Percentiles rank a stretch among this genome's conserved stretches.
phyloP scores from a whole-genome alignment of 2,888 invertebrate species.

The Calephelis perditalis region DNA sequence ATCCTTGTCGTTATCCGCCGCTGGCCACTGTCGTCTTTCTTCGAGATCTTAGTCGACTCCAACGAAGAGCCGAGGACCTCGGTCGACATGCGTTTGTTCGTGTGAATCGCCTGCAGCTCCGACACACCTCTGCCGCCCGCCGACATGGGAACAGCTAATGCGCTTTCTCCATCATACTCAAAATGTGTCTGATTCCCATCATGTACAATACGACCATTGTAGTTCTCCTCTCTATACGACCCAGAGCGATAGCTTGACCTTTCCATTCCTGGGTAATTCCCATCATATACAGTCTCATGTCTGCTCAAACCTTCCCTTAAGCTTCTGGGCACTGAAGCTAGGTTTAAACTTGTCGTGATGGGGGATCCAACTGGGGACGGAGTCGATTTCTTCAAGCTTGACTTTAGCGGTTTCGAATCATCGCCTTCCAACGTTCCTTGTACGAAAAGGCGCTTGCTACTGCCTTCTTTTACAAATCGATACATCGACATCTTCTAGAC shows the following conservation, averaged over 20 bases:
- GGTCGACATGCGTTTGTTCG: constrained; percentile 89
- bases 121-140: constrained; percentile 66
- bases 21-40: constrained; percentile 87
- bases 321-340: constrained; percentile 75
- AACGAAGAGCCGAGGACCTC: constrained; percentile 91
- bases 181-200: constrained; percentile 74
- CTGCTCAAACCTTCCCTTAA: constrained; percentile 71
- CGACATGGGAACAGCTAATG: constrained; percentile 61
- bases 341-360: constrained; percentile 80
- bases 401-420: constrained; percentile 71
- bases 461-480: constrained; percentile 85
- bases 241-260: constrained; percentile 60
- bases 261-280: constrained; percentile 68
- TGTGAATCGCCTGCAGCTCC: constrained; percentile 87
- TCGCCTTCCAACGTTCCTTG: constrained; percentile 84
- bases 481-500: constrained; percentile 82
- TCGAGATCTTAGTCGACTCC: constrained; percentile 90
- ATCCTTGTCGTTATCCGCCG: constrained; percentile 92
- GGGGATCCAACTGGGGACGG: constrained; percentile 77
- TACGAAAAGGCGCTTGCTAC: constrained; percentile 84
- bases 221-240: constrained; percentile 62
- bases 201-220: constrained; percentile 66
- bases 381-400: constrained; percentile 69
- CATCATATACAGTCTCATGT: constrained; percentile 71
- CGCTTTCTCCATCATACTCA: constrained; percentile 66